These are phyloP conservation scores for Tetragonisca angustula DNA, from an alignment of 2,888 invertebrate genomes.

Conservation along the genomic window DNA sequence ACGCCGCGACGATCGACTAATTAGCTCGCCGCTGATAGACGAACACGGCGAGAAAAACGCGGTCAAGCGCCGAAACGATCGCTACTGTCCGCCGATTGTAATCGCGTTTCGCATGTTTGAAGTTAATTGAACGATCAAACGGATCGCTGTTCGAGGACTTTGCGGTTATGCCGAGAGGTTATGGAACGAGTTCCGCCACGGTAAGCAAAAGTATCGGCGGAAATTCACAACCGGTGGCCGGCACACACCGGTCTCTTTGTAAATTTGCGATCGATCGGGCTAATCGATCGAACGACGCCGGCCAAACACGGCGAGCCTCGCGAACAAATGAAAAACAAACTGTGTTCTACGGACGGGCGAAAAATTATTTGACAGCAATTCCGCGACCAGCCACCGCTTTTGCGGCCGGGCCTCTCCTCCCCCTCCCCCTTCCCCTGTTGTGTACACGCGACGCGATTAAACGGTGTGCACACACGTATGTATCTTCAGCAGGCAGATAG, in stretches of 20 bases:
- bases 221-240: background rate
- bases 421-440: background rate
- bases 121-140: slow-evolving; percentile 59
- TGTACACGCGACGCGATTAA: slow-evolving; percentile 26
- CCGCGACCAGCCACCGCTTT: slow-evolving; percentile 3
- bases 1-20: slow-evolving; percentile 37
- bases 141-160: background rate
- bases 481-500: background rate
- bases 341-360: background rate
- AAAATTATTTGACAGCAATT: slow-evolving; percentile 33
- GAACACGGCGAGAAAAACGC: background rate
- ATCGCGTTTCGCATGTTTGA: slow-evolving; percentile 48
- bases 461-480: background rate
- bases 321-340: slow-evolving; percentile 20
- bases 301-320: slow-evolving; percentile 1
- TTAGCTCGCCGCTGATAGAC: slow-evolving; percentile 54
- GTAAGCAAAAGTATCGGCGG: slow-evolving; percentile 3
- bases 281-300: slow-evolving; percentile 3
- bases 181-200: slow-evolving; percentile 3
- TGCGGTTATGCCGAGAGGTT: no score
- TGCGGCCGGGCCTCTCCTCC: background rate
- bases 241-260: background rate
- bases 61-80: slow-evolving; percentile 50
- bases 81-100: slow-evolving; percentile 45
- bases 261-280: slow-evolving; percentile 25